Percentiles rank a stretch among this genome's conserved stretches.
These are phyloP conservation scores for Gonioctena quinquepunctata DNA, from an alignment of 1,140 invertebrate species.

Conservation along the genomic window DNA sequence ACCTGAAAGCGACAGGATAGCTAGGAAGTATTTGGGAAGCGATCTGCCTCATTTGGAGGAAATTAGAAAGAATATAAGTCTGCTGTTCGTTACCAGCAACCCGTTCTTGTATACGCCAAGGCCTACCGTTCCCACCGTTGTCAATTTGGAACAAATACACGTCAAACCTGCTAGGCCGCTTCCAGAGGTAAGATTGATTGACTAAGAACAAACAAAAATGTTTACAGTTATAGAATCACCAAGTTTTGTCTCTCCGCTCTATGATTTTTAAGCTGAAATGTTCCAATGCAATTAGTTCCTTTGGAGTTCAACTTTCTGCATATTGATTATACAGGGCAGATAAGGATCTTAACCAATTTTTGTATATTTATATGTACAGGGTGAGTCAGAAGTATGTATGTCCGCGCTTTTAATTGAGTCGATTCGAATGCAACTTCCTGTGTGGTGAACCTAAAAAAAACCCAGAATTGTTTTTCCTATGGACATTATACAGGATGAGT, in stretches of 20 bases:
- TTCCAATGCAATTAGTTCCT: background rate
- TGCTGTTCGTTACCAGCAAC: constrained; percentile 60
- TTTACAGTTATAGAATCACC: background rate
- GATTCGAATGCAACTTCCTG: too few species aligned
- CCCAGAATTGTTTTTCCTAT: too few species aligned
- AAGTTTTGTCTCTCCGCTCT: background rate
- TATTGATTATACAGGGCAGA: too few species aligned
- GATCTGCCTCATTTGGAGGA: constrained; percentile 56
- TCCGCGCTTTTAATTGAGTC: too few species aligned
- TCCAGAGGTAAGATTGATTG: constrained; percentile 53
- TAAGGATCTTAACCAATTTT: too few species aligned
- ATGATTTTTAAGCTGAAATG: background rate
- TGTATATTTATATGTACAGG: too few species aligned
- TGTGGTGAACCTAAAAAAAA: too few species aligned
- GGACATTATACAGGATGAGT: too few species aligned
- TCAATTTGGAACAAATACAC: constrained; percentile 59
- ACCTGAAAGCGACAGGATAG: constrained; percentile 42
- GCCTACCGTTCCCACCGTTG: constrained; percentile 56
- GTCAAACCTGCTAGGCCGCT: constrained; percentile 52
- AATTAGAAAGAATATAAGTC: constrained; percentile 56
- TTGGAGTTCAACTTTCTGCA: too few species aligned
- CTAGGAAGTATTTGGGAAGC: constrained; percentile 54
- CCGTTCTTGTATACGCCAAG: constrained; percentile 55
- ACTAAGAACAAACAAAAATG: background rate
- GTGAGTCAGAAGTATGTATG: too few species aligned